phyloP scores from a whole-genome alignment of 1,140 invertebrate species.

The Leucophenga varia region DNA sequence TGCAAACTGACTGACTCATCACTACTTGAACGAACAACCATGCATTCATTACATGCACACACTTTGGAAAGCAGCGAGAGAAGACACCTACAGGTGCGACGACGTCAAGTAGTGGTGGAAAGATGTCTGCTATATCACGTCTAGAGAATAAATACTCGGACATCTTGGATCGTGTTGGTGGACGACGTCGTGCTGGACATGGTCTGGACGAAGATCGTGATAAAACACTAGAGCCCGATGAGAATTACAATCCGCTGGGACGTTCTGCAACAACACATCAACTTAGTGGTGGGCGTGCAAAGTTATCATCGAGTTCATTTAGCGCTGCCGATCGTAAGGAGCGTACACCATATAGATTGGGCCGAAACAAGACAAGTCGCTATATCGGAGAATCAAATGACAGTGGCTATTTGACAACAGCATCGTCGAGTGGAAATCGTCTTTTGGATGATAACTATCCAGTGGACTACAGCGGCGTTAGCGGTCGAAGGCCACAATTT shows the following conservation, averaged over 20 bases:
- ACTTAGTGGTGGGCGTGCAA: slow-evolving; percentile 25
- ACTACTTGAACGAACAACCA: neutral
- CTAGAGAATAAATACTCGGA: slow-evolving; percentile 75
- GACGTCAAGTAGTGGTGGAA: slow-evolving; percentile 8
- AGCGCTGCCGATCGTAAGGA: slow-evolving; percentile 47
- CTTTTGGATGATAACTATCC: slow-evolving; percentile 46
- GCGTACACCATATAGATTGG: slow-evolving; percentile 44
- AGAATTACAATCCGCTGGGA: slow-evolving; percentile 54
- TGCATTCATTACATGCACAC: slow-evolving; percentile 27
- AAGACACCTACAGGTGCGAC: slow-evolving; percentile 44
- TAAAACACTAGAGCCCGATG: slow-evolving; percentile 67
- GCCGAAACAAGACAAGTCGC: slow-evolving; percentile 14
- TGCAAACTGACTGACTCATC: neutral
- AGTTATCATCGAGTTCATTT: slow-evolving; percentile 59
- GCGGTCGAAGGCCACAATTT: slow-evolving; percentile 1
- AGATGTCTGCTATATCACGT: slow-evolving; percentile 61
- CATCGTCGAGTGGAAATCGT: slow-evolving; percentile 34
- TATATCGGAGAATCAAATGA: slow-evolving; percentile 26
- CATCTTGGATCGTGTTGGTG: slow-evolving; percentile 67
- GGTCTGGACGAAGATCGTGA: slow-evolving; percentile 62
- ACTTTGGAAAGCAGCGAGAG: slow-evolving; percentile 41
- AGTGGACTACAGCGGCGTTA: slow-evolving; percentile 29
- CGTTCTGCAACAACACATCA: slow-evolving; percentile 67
- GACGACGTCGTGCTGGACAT: slow-evolving; percentile 61
- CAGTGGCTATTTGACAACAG: slow-evolving; percentile 42